phyloP scores from a whole-genome alignment of 23 tunicate genomes.

The Oikopleura dioica region DNA sequence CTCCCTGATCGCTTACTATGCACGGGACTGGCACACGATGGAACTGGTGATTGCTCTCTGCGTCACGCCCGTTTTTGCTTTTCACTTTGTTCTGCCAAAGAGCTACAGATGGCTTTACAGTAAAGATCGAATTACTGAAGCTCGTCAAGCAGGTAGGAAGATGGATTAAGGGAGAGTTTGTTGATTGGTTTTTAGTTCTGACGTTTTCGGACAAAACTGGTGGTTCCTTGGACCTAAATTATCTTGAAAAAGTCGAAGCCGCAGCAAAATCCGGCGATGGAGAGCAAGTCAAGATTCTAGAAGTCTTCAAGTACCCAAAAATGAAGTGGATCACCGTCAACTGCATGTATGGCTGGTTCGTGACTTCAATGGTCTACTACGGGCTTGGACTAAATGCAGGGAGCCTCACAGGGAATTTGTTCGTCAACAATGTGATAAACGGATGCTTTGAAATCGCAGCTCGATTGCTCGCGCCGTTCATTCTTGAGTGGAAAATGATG shows the following conservation, averaged over 20 bases:
- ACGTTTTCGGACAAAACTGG: neutral
- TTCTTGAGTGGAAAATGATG: neutral
- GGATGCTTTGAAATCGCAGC: no score
- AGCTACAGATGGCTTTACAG: neutral
- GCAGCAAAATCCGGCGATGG: no score
- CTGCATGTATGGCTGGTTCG: neutral
- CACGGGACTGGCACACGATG: neutral
- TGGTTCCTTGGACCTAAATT: neutral
- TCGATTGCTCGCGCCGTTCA: slow-evolving; percentile 1
- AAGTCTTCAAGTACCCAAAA: neutral
- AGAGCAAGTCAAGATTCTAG: neutral
- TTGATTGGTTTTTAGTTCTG: no score
- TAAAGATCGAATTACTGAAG: neutral
- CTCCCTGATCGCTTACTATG: neutral
- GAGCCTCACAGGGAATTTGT: neutral
- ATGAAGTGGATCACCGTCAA: neutral
- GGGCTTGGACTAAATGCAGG: slow-evolving; percentile 9
- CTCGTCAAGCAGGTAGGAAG: neutral
- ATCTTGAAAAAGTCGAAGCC: neutral
- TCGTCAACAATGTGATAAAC: slow-evolving; percentile 1
- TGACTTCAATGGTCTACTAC: slow-evolving; percentile 7
- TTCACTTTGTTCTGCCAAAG: neutral
- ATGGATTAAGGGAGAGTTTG: no score
- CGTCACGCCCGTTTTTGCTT: neutral
- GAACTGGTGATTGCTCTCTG: neutral